phyloP scores from a whole-genome alignment of 2,888 invertebrate species.

The Phorcus lineatus region DNA sequence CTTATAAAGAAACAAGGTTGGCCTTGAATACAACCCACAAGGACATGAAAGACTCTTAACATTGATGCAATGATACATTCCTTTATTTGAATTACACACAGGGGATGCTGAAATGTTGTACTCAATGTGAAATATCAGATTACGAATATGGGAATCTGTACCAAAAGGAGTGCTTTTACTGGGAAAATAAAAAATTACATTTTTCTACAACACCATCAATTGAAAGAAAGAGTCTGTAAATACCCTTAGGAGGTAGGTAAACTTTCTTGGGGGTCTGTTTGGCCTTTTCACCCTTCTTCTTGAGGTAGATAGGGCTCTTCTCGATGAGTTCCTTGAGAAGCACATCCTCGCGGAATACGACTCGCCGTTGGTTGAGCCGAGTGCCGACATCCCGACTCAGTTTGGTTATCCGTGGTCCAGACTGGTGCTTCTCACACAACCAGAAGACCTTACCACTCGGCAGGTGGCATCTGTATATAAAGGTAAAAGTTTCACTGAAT shows the following conservation, averaged over 20 bases:
- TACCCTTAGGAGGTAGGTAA: too few species aligned
- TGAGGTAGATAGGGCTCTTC: conserved; percentile 46
- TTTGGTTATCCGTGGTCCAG: conserved; percentile 59
- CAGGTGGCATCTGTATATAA: conserved; percentile 58
- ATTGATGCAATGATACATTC: too few species aligned
- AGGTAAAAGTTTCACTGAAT: not conserved
- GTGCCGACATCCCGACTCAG: conserved; percentile 45
- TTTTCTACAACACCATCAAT: too few species aligned
- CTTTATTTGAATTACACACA: too few species aligned
- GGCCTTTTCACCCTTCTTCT: conserved; percentile 38
- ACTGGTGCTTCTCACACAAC: conserved; percentile 66
- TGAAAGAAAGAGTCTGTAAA: not conserved
- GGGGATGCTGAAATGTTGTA: too few species aligned
- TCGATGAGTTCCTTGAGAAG: conserved; percentile 58
- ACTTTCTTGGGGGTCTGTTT: not conserved
- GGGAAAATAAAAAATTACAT: too few species aligned
- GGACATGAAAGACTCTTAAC: too few species aligned
- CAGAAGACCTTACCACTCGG: conserved; percentile 70
- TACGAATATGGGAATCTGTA: too few species aligned
- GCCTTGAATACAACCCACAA: too few species aligned
- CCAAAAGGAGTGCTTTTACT: too few species aligned
- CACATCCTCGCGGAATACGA: conserved; percentile 59
- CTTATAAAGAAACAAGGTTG: too few species aligned
- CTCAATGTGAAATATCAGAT: too few species aligned
- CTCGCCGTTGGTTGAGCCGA: conserved; percentile 42